Conservation (phyloP, 2,113 vertebrate genomes). For the Neogobius melanostomus region DNA sequence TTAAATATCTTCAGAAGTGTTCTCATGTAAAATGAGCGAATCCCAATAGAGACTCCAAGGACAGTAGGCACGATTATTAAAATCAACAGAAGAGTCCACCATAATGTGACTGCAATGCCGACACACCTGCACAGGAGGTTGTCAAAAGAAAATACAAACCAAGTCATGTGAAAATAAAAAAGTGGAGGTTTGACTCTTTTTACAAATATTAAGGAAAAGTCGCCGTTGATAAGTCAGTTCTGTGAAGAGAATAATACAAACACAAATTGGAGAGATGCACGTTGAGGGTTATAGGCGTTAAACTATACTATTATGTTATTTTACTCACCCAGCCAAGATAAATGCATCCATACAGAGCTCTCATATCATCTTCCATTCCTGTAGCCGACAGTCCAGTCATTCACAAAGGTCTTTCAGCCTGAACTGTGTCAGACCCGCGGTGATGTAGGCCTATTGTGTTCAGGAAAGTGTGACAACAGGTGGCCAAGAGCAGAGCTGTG, state of each 20-base stretch:
- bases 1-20: slow-evolving; percentile 90
- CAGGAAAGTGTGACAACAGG: slow-evolving; percentile 23
- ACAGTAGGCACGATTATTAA: slow-evolving; percentile 97
- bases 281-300: too few relatives aligned
- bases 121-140: slow-evolving; percentile 90
- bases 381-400: not conserved
- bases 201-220: too few relatives aligned
- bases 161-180: slow-evolving; percentile 49
- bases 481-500: slow-evolving; percentile 34
- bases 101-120: slow-evolving; percentile 93
- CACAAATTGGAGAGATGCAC: too few relatives aligned
- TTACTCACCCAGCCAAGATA: too few relatives aligned
- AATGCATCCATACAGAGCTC: not conserved
- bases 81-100: slow-evolving; percentile 93
- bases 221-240: not conserved
- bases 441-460: not conserved
- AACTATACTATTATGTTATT: too few relatives aligned
- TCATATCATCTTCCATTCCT: slow-evolving; percentile 19
- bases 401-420: not conserved
- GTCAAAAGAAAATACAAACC: slow-evolving; percentile 77
- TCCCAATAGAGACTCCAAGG: slow-evolving; percentile 95
- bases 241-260: not conserved
- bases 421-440: not conserved
- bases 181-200: not conserved
- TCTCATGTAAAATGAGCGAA: slow-evolving; percentile 96